Base-by-base conservation (phyloP, 2,797 vertebrate genomes). In the Trachurus trachurus region DNA sequence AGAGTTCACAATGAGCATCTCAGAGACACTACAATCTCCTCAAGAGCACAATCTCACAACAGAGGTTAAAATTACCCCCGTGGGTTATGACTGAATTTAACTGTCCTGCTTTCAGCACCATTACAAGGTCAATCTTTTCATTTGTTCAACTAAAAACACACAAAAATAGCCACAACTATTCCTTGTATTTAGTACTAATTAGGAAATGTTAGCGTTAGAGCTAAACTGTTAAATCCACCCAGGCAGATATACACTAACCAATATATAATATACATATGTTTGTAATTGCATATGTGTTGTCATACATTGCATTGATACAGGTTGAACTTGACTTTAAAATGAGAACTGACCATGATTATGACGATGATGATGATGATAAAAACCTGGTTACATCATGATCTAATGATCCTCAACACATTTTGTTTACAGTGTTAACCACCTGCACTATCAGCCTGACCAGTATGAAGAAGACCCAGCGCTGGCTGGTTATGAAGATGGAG, bases 401-500 rank as follows among this genome's bases (percentile, higher is more conserved):
- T 66, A 3, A 7, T 29, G 12, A 72, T 60, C 40, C 13, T 67
- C 15, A 19, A 54, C 66, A 69, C 50, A 42, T 6, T 86, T 47
- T 80, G 21, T 40, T 74, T 85, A 60, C 82, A 95, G 94, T 66
- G 89, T 93, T 87, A 97, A 96, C 84, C 93, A 96, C 57, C 86
- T 95, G 75, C 89, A 87, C 6, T 96, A 96, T 0, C 95, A 95
- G 66, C 95, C 95, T 0, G 74, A 80, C 0, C 90, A 96, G 65
- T 97, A 88, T 1, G 91, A 90, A 71, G 95, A 96, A 29, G 96
- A 96, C 66, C 70, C 81, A 5, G 85, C 89, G 7, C 92, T 95
- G 0, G 92, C 90, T 2, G 95, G 91, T 81, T 97, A 96, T 83
- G 94, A 94, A 75, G 94, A 96, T 69, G 97, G 95, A 19, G 94